Base-by-base conservation (phyloP, 2,888 invertebrate species). In the Liopterus haemorrhoidalis region DNA sequence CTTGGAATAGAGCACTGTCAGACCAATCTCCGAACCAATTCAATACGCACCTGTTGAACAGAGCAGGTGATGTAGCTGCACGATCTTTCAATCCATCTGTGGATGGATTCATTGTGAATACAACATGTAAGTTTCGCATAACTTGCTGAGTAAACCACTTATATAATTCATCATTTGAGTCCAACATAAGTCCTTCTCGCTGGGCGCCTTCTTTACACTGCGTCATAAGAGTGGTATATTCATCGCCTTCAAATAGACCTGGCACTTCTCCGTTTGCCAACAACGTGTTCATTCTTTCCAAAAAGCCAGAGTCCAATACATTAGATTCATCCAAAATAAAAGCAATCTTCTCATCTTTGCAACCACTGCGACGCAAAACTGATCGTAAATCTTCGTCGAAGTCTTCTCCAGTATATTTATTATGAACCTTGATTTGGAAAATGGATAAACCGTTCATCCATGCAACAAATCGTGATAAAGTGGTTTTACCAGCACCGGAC, bases 21-120 rank as follows among this genome's bases (percentile, higher is more conserved):
- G 95, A 93, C 99, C 99, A 99, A 69, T 99, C 99, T 8, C 99
- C 99, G 69, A 99, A 97, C 97, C 97, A 97, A 70, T 99, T 97
- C 57, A 99, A 78, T 8, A 99, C 97, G 68, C 97, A 99, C 68
- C 97, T 82, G 74, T 99, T 99, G 77, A 99, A 99, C 45, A 99
- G 74, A 3, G 99, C 99, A 20, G 99, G 99, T 4, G 99, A 99
- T 0, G 99, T 99, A 6, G 99, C 93, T 1, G 99, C 99, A 51
- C 97, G 80, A 70, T 97, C 97, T 69, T 99, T 96, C 30, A 99
- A 75, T 0, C 97, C 99, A 63, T 99, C 96, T 0, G 95, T 91
- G 1, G 94, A 95, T 5, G 99, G 99, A 72, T 99, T 99, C 99
- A 99, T 99, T 1, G 99, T 99, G 71, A 99, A 99, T 31, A 99